A percentile compares a stretch with the other conserved stretches of the same genome.
phyloP scores from a whole-genome alignment of 2,113 vertebrate genomes.

The Neogobius melanostomus region DNA sequence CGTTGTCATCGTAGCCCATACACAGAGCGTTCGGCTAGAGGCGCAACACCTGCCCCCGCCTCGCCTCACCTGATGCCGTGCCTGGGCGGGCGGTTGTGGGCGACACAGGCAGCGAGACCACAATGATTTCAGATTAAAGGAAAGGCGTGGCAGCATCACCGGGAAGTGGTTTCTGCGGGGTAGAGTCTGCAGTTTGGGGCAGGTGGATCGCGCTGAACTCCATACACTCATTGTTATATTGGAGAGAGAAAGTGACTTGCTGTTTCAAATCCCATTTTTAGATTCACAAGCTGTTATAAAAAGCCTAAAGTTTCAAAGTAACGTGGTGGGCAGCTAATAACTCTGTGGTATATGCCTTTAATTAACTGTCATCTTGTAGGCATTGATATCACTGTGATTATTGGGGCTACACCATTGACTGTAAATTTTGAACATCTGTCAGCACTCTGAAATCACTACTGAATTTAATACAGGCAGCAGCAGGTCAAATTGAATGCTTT shows the following conservation, averaged over 20 bases:
- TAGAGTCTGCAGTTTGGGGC: constrained; percentile 31
- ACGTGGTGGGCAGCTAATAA: too few relatives aligned
- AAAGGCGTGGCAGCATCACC: constrained; percentile 42
- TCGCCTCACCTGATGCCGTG: constrained; percentile 9
- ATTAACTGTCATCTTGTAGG: too few relatives aligned
- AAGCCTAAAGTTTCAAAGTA: too few relatives aligned
- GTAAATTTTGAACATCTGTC: too few relatives aligned
- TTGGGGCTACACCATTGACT: too few relatives aligned
- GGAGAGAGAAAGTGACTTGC: constrained; percentile 4
- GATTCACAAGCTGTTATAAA: too few relatives aligned
- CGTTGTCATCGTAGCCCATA: constrained; percentile 37
- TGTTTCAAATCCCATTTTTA: not conserved
- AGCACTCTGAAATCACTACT: too few relatives aligned
- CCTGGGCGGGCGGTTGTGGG: constrained; percentile 22
- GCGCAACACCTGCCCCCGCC: constrained; percentile 68
- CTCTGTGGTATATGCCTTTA: too few relatives aligned
- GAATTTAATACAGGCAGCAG: too few relatives aligned
- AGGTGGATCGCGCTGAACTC: constrained; percentile 51
- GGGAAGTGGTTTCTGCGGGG: constrained; percentile 62
- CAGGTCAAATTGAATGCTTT: too few relatives aligned
- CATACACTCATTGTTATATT: not conserved
- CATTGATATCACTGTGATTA: too few relatives aligned
- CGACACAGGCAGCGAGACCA: constrained; percentile 50
- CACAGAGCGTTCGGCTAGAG: constrained; percentile 44
- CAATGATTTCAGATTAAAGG: constrained; percentile 64